Evolutionary conservation across 2,797 vertebrate species (phyloP).

Genomic region (Okamejei kenojei): DNA sequence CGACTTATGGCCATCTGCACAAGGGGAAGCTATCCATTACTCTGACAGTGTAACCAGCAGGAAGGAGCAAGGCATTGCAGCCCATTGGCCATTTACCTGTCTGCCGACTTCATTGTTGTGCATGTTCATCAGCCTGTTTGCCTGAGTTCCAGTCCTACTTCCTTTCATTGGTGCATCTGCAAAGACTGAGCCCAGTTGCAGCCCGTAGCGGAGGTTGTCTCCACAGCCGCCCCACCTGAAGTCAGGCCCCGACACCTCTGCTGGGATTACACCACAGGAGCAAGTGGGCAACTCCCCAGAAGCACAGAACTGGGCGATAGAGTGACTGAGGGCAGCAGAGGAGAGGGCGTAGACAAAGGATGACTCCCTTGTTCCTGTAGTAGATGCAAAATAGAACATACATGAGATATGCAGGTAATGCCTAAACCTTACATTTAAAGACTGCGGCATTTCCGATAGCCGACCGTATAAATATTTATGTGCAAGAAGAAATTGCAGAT

Average conservation of each 20-base stretch:
- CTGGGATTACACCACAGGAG: slow-evolving; percentile 55
- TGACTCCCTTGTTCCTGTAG: slow-evolving; percentile 60
- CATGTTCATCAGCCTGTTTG: slow-evolving; percentile 54
- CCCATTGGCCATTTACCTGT: slow-evolving; percentile 48
- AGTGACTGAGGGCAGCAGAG: slow-evolving; percentile 52
- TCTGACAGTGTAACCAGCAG: background rate
- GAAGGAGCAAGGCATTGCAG: background rate
- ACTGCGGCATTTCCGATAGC: background rate
- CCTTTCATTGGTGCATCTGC: slow-evolving; percentile 57
- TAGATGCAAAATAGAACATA: background rate
- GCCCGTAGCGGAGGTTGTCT: slow-evolving; percentile 61
- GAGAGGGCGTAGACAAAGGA: slow-evolving; percentile 63
- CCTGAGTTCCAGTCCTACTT: slow-evolving; percentile 45
- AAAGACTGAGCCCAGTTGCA: slow-evolving; percentile 63
- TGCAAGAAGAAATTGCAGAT: no score
- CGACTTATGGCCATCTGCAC: no score
- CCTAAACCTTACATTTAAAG: background rate
- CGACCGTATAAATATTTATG: background rate
- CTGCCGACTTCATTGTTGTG: slow-evolving; percentile 62
- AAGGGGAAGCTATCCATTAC: no score
- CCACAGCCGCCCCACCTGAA: slow-evolving; percentile 67
- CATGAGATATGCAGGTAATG: background rate
- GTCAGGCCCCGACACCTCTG: slow-evolving; percentile 51
- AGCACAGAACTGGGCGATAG: slow-evolving; percentile 58
- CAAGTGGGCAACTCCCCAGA: slow-evolving; percentile 60